Evolutionary conservation across 64 coral and sea anemone species (phyloP).

Genomic region (Stichodactyla helianthus): DNA sequence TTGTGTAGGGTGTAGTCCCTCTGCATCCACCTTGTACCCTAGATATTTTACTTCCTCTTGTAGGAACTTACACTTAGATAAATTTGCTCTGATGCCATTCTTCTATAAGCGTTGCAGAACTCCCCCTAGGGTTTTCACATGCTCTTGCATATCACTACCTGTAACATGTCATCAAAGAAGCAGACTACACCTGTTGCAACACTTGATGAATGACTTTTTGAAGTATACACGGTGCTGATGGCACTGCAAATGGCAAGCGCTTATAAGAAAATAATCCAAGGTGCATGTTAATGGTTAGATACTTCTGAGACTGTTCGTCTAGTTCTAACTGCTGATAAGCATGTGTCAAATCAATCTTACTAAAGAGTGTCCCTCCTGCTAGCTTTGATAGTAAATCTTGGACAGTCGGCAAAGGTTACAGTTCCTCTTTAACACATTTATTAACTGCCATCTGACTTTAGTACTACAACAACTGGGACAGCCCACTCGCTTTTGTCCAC

Average conservation of each 20-base stretch:
- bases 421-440: background rate
- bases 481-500: constrained; percentile 19
- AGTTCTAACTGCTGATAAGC: background rate
- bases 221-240: too few relatives aligned
- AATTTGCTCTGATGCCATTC: too few relatives aligned
- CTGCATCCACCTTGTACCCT: background rate
- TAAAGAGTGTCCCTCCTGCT: background rate
- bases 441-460: constrained; percentile 20
- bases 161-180: too few relatives aligned
- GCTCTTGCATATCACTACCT: too few relatives aligned
- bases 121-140: too few relatives aligned
- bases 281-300: background rate
- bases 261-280: too few relatives aligned
- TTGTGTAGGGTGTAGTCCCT: background rate
- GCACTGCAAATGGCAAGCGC: too few relatives aligned
- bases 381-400: constrained; percentile 12
- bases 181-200: too few relatives aligned
- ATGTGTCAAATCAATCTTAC: constrained; percentile 26
- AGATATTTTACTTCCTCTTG: background rate
- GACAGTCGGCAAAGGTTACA: background rate
- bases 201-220: too few relatives aligned
- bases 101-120: too few relatives aligned
- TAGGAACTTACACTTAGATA: too few relatives aligned
- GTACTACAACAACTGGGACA: background rate
- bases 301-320: background rate